Percentiles rank a stretch among this genome's conserved stretches.
phyloP scores from a whole-genome alignment of 2,888 invertebrate species.

The Nomada ferruginata region DNA sequence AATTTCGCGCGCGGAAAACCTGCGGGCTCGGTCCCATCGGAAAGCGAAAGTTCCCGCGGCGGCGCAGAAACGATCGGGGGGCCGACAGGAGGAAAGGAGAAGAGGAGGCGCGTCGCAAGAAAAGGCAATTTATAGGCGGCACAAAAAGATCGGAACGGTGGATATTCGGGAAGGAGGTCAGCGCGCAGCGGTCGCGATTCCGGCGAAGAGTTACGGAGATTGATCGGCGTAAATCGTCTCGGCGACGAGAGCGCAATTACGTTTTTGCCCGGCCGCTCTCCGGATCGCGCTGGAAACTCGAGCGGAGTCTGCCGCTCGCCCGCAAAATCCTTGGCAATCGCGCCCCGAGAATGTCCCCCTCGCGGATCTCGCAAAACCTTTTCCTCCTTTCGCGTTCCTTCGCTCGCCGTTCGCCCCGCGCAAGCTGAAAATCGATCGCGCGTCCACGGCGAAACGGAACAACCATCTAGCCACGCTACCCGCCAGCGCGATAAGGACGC shows the following conservation, averaged over 20 bases:
- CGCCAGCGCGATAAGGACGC: background rate
- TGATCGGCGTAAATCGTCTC: conserved; percentile 57
- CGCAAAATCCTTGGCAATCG: conserved; percentile 80
- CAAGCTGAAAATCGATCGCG: conserved; percentile 43
- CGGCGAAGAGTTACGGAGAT: conserved; percentile 57
- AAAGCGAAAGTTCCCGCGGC: background rate
- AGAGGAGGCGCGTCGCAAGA: background rate
- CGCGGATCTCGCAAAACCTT: conserved; percentile 38
- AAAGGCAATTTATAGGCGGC: conserved; percentile 37
- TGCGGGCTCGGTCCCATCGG: background rate
- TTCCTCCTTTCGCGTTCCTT: conserved; percentile 40
- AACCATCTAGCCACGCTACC: background rate
- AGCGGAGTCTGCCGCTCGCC: conserved; percentile 76
- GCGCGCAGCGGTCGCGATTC: conserved; percentile 40
- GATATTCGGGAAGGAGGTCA: conserved; percentile 60
- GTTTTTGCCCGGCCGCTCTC: conserved; percentile 70
- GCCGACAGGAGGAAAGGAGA: background rate
- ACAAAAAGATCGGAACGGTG: conserved; percentile 47
- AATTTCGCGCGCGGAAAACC: background rate
- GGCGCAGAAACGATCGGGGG: background rate
- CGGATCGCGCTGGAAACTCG: conserved; percentile 47
- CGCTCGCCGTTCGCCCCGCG: background rate
- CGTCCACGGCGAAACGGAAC: background rate
- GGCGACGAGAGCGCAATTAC: conserved; percentile 77
- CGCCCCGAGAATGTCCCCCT: conserved; percentile 74